Evolutionary conservation across 2,888 invertebrate genomes (phyloP).

Genomic region (Eilema caniola): DNA sequence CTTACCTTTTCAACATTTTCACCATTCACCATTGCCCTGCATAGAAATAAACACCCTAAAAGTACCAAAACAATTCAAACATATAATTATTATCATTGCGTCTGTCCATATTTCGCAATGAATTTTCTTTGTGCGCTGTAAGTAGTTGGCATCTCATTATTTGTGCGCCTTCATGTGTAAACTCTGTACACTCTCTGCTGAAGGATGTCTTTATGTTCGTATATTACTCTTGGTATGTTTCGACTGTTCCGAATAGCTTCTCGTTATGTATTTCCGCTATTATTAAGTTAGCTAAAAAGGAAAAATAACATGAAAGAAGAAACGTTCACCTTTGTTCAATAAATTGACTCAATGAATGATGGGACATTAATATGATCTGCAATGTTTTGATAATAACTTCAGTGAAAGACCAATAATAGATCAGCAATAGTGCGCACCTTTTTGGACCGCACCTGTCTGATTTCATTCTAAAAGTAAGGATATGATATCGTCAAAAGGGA

Average conservation of each 20-base stretch:
- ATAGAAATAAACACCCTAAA: not conserved
- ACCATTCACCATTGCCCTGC: no score
- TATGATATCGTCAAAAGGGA: no score
- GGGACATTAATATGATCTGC: no score
- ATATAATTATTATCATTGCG: constrained; percentile 23
- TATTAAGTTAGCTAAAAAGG: not conserved
- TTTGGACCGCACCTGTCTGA: no score
- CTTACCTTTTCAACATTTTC: no score
- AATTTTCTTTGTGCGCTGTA: constrained; percentile 63
- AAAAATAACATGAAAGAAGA: no score
- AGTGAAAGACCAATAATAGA: no score
- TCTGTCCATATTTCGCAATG: constrained; percentile 52
- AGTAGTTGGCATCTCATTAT: constrained; percentile 78
- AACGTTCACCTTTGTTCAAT: no score
- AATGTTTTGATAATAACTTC: no score
- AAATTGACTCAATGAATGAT: no score
- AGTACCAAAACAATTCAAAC: not conserved
- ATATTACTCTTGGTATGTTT: constrained; percentile 2
- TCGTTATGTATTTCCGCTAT: not conserved
- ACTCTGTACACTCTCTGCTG: constrained; percentile 46
- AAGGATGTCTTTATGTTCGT: constrained; percentile 40
- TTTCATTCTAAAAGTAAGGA: no score
- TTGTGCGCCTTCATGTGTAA: constrained; percentile 76
- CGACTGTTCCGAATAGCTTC: not conserved
- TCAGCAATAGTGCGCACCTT: no score